Base-by-base conservation (phyloP, 2,888 invertebrate species). In the Drosophila macrothrix region DNA sequence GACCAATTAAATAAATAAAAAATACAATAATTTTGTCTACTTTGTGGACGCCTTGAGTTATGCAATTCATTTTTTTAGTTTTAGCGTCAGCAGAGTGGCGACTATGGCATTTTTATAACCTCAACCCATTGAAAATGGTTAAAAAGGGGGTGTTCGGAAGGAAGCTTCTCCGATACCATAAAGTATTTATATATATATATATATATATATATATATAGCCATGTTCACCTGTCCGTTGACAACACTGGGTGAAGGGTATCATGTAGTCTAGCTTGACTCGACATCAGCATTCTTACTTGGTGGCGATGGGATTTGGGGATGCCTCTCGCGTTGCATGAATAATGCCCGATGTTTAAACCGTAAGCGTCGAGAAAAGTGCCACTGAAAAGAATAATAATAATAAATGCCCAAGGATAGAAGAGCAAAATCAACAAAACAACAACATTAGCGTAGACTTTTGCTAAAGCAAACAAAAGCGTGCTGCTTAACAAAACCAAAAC, bases 391-490 rank as follows among this genome's bases (percentile, higher is more conserved):
- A 63, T 37, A 54, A 46, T 61, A 59, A 46, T 61, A 56, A 58
- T 50, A 49, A 49, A 62, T 52, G 46, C 39, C 41, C 35, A n/a
- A 28, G 28, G 28, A 31, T 58, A 35, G 54, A 55, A 78, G 74
- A 67, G 79, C 79, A 69, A 59, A 78, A 65, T 72, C 83, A 80
- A 81, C 81, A 67, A 77, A 72, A 83, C 62, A 83, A 73, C 84
- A 77, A 81, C 68, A 81, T 83, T 69, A 73, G 62, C 50, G 77
- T 25, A 39, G 78, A 72, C 64, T 67, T 66, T 62, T 35, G 50
- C 39, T 12, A 54, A 60, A 69, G 64, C 67, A 80, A 73, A 81
- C 83, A 80, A 52, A 72, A 53, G n/a, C 60, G 37, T 65, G 56
- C 68, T 62, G 52, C 68, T 58, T 35, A 58, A 46, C 49, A 50